Evolutionary conservation across 1,140 invertebrate species (phyloP).

Genomic region (Trachelipus rathkii): DNA sequence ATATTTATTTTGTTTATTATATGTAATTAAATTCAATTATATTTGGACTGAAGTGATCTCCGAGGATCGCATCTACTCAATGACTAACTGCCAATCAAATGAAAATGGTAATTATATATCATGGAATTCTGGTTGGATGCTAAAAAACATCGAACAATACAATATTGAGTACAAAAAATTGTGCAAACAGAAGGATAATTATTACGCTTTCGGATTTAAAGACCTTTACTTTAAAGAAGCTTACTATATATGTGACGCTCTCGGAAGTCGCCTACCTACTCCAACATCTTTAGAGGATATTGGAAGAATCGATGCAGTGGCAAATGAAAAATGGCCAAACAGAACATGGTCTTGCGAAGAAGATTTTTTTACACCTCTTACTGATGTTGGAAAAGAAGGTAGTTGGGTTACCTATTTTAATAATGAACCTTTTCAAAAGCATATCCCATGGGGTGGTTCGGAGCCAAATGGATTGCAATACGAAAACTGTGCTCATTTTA

Average conservation of each 20-base stretch:
- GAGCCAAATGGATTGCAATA: slow-evolving; percentile 24
- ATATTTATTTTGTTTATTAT: no score
- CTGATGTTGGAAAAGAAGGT: background rate
- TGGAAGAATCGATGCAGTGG: no score
- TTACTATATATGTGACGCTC: slow-evolving; percentile 22
- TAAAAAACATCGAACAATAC: background rate
- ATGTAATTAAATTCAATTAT: no score
- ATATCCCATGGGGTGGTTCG: background rate
- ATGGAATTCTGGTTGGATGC: slow-evolving; percentile 17
- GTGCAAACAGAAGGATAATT: background rate
- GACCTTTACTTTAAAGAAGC: background rate
- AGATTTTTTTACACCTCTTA: no score
- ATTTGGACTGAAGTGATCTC: no score
- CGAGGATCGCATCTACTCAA: no score
- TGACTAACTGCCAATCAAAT: no score
- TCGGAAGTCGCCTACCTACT: slow-evolving; percentile 13
- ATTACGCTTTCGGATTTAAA: background rate
- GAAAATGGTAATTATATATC: slow-evolving; percentile 21
- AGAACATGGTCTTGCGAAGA: no score
- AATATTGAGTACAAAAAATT: background rate
- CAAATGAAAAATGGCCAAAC: no score
- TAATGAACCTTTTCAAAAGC: no score
- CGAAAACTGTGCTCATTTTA: slow-evolving; percentile 24
- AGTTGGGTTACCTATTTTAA: background rate
- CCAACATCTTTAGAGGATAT: background rate